Evolutionary conservation across 2,797 vertebrate species (phyloP).

Genomic region (Peromyscus eremicus): DNA sequence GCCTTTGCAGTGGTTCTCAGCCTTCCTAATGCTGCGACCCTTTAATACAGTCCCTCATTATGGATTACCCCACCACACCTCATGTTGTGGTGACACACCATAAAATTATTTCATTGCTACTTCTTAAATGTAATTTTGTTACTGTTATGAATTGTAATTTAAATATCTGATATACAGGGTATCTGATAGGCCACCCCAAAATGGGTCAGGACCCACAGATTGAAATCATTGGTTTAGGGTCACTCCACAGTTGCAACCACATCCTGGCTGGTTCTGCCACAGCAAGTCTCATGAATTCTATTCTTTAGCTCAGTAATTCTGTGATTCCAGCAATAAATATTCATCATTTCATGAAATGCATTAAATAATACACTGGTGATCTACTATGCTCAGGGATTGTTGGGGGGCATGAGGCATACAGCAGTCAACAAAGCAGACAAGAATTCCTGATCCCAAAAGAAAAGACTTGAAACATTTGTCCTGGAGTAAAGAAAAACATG

Average conservation of each 20-base stretch:
- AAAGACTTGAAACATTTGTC: not conserved
- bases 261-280: not conserved
- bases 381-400: not conserved
- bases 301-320: not conserved
- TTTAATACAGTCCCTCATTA: not conserved
- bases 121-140: not conserved
- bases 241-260: not conserved
- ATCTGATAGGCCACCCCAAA: not conserved
- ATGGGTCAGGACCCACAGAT: not conserved
- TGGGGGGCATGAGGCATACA: not conserved
- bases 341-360: not conserved
- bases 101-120: not conserved
- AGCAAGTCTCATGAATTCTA: not conserved
- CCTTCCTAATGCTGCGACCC: not conserved
- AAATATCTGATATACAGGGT: not conserved
- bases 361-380: not conserved
- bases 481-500: not conserved
- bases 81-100: not conserved
- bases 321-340: conserved; percentile 9
- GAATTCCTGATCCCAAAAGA: not conserved
- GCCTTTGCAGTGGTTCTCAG: not conserved
- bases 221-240: not conserved
- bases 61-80: too few relatives aligned
- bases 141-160: not conserved
- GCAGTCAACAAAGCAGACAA: not conserved